Percentiles rank a stretch among this genome's conserved stretches.
Conservation (phyloP, 1,140 invertebrate species). For the Oedothorax gibbosus region DNA sequence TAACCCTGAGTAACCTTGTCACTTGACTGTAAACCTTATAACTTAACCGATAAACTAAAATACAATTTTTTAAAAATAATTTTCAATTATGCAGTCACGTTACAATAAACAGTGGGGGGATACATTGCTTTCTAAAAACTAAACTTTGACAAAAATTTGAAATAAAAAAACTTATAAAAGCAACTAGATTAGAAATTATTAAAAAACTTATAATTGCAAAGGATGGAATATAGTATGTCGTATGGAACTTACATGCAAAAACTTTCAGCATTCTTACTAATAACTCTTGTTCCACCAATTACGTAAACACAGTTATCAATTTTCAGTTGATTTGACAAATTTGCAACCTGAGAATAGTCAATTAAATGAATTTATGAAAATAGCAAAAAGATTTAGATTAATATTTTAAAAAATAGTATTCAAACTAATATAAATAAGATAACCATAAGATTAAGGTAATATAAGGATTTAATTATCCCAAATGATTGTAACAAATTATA, state of each 20-base stretch:
- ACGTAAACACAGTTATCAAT: conserved; percentile 36
- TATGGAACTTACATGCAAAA: conserved; percentile 41
- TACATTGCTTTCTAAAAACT: too few species aligned
- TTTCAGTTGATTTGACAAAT: neutral
- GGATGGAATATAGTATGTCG: neutral
- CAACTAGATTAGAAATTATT: neutral
- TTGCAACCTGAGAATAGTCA: conserved; percentile 10
- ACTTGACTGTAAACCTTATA: too few species aligned
- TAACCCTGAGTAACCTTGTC: too few species aligned
- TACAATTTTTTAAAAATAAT: too few species aligned
- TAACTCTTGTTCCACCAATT: conserved; percentile 32
- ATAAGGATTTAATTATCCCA: too few species aligned
- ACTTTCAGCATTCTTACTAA: conserved; percentile 34
- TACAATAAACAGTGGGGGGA: too few species aligned
- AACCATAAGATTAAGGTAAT: too few species aligned
- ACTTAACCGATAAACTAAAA: too few species aligned
- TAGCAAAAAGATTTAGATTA: neutral
- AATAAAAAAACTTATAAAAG: neutral
- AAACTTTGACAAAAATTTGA: neutral
- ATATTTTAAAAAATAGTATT: too few species aligned
- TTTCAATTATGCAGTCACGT: too few species aligned
- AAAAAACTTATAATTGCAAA: neutral
- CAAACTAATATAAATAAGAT: too few species aligned
- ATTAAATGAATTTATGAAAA: conserved; percentile 5
- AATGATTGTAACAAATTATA: too few species aligned